These are phyloP conservation scores for Eulemur rubriventer DNA, from an alignment of 2,797 vertebrate genomes.

Conservation along the genomic window DNA sequence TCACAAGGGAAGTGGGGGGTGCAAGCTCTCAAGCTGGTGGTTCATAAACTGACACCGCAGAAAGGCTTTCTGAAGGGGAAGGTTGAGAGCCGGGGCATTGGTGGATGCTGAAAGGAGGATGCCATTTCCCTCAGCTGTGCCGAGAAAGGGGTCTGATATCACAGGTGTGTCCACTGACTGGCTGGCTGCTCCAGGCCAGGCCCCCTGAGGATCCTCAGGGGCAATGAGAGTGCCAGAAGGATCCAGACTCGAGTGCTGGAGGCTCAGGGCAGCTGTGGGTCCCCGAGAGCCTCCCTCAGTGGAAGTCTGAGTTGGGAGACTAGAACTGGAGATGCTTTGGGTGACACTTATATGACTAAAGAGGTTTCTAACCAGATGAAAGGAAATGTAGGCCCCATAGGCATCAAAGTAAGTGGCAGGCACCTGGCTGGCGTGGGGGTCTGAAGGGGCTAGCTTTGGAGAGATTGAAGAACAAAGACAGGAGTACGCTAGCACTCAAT, in stretches of 20 bases:
- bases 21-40: not conserved
- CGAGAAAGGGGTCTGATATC: not conserved
- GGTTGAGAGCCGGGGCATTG: not conserved
- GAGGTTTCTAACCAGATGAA: not conserved
- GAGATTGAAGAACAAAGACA: not conserved
- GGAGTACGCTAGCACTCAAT: not conserved
- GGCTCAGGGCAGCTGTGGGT: not conserved
- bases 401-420: not conserved
- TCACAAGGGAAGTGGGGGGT: not conserved
- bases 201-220: not conserved
- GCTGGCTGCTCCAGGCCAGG: not conserved
- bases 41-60: not conserved
- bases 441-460: not conserved
- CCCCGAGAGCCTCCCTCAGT: not conserved
- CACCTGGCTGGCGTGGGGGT: not conserved
- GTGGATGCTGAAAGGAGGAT: not conserved
- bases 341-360: not conserved
- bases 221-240: not conserved
- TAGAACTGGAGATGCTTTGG: not conserved
- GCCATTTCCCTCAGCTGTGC: too few relatives aligned
- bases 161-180: not conserved
- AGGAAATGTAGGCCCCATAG: not conserved
- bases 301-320: not conserved
- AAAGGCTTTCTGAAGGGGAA: not conserved
- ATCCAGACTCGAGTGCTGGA: not conserved